phyloP scores from a whole-genome alignment of 2,888 invertebrate genomes.

The Lepidocyrtoides sp. region DNA sequence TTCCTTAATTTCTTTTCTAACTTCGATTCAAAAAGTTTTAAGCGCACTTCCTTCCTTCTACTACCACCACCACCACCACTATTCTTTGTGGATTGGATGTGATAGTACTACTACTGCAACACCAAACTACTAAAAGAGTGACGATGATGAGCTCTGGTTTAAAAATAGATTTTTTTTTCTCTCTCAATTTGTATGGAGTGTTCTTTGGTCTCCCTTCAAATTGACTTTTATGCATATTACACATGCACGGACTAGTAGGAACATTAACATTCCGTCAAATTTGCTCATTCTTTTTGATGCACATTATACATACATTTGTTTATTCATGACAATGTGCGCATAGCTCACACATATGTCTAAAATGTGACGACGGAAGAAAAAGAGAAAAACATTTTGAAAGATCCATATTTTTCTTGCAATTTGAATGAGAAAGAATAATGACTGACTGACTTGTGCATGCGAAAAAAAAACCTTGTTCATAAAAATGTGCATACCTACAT shows the following conservation, averaged over 20 bases:
- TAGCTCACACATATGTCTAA: background rate
- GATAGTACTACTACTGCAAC: background rate
- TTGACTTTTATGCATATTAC: conserved; percentile 25
- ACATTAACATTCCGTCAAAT: conserved; percentile 67
- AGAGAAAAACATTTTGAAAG: background rate
- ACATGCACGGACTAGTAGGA: background rate
- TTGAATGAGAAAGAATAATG: conserved; percentile 57
- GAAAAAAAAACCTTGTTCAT: conserved; percentile 28
- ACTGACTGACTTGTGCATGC: background rate
- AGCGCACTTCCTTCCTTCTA: background rate
- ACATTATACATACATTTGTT: conserved; percentile 25
- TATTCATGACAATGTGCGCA: conserved; percentile 17
- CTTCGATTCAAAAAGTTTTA: conserved; percentile 24
- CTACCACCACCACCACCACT: background rate
- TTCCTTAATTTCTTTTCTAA: conserved; percentile 62
- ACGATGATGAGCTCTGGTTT: conserved; percentile 54
- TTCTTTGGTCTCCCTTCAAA: background rate
- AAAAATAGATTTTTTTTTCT: conserved; percentile 70
- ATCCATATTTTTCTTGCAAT: conserved; percentile 33
- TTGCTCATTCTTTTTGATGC: conserved; percentile 63
- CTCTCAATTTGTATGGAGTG: background rate
- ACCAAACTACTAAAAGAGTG: conserved; percentile 3
- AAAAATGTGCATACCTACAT: background rate
- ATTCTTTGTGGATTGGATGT: background rate
- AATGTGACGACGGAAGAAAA: background rate